Evolutionary conservation across 2,113 vertebrate species (phyloP).

Genomic region (Struthidea cinerea): DNA sequence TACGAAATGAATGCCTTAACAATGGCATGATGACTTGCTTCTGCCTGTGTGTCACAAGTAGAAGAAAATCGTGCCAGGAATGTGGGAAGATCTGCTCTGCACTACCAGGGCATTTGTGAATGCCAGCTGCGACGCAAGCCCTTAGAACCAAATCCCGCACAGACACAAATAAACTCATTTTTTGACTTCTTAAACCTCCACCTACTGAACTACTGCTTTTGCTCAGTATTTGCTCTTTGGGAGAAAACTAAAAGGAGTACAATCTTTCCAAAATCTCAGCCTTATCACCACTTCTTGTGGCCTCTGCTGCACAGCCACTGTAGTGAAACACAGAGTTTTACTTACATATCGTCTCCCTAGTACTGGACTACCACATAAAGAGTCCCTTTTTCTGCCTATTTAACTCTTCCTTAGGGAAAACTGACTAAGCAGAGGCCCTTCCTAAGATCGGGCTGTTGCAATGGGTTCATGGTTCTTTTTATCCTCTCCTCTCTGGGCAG

Average conservation of each 20-base stretch:
- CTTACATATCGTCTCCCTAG: not conserved
- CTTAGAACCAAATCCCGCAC: fast-evolving
- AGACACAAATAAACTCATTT: not conserved
- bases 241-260: not conserved
- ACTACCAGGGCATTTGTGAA: not conserved
- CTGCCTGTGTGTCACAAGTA: not conserved
- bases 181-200: not conserved
- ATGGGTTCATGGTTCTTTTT: not conserved
- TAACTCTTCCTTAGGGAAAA: not conserved
- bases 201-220: not conserved
- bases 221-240: not conserved
- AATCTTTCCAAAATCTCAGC: not conserved
- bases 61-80: not conserved
- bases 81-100: not conserved
- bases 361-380: not conserved
- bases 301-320: not conserved
- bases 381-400: not conserved
- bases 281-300: not conserved
- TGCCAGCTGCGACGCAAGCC: fast-evolving
- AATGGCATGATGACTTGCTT: not conserved
- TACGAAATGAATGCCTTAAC: not conserved
- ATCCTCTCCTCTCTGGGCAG: not conserved
- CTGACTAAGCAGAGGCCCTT: not conserved
- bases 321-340: not conserved
- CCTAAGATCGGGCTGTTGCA: not conserved